Evolutionary conservation across 64 coral and sea anemone genomes (phyloP), one percentile per base, ranked within the genome.

Genomic region (Astreopora myriophthalma): DNA sequence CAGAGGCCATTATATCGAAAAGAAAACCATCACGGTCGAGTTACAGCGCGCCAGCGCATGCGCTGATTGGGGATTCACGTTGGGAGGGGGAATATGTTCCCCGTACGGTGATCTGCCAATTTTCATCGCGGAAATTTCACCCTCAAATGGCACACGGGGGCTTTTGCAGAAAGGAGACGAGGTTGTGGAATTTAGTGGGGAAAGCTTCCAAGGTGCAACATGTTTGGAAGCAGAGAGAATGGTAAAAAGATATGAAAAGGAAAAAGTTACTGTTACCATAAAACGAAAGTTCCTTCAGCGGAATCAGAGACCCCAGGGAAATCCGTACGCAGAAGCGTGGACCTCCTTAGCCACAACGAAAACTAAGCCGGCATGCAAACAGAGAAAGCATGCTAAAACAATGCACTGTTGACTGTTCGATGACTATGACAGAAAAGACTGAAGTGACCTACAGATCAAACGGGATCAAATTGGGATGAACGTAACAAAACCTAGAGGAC

Each of bases 101-200:
- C 88, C 93, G 20, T 95, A 95, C 32, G 93, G 93, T 9, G 89
- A 95, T 68, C 69, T 95, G 8, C 93, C 93, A 25, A 91, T 95
- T 13, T 89, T 79, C 28, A 78, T 95, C 29, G 65, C 90, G 14
- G 88, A 91, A 3, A 66, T 95, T 17, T 34, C 87, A 44, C 27
- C 85, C 22, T 64, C 32, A 3, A 61, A 31, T 8, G 17, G 7
- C 37, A 34, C 71, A 26, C 63, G 48, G 26, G 73, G 64, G 2
- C 24, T 91, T 36, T 58, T 95, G 28, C 84, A 87, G 61, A 91
- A 86, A 8, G 93, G 93, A 22, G 93, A 95, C 51, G 88, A 95
- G 76, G 72, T 95, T 14, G 52, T 95, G 12, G 75, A 83, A 61
- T 95, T 95, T 20, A 84, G 46, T 27, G 93, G 88, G 23, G 88